A percentile compares a stretch with the other conserved stretches of the same genome.
Conservation (phyloP, 2,113 vertebrate genomes). For the Petaurus breviceps region DNA sequence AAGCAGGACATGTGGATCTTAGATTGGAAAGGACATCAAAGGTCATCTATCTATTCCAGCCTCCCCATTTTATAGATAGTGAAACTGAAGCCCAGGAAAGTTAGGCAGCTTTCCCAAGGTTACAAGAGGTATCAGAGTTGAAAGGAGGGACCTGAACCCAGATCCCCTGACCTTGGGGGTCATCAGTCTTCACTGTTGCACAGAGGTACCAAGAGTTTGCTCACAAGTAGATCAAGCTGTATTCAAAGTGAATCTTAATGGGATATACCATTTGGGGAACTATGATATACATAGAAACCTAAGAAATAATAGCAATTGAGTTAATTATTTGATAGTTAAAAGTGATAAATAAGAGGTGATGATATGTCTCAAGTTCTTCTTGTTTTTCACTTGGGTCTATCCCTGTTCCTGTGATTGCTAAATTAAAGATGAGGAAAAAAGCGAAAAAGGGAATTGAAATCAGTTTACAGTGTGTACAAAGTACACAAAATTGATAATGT, state of each 20-base stretch:
- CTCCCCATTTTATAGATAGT: not conserved
- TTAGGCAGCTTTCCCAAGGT: not conserved
- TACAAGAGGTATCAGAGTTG: not conserved
- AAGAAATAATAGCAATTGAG: not conserved
- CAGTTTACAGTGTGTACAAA: conserved; percentile 4
- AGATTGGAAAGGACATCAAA: not conserved
- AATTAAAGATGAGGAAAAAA: conserved; percentile 10
- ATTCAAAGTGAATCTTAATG: not conserved
- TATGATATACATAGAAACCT: not conserved
- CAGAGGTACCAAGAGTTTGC: not conserved
- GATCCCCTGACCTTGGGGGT: not conserved
- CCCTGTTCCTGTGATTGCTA: conserved; percentile 3
- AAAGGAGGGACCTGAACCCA: not conserved
- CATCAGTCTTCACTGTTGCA: not conserved
- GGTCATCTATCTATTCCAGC: not conserved
- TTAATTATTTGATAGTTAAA: not conserved
- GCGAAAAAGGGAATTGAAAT: not conserved
- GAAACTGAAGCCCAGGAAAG: not conserved
- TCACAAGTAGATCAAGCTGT: not conserved
- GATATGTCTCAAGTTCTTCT: too few species aligned
- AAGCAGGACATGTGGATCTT: not conserved
- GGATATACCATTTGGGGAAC: not conserved
- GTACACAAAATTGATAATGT: conserved; percentile 18
- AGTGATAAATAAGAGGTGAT: not conserved
- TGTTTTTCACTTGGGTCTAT: not conserved